These are phyloP conservation scores for Papilio aristodemus DNA, from an alignment of 1,140 invertebrate species.

Conservation along the genomic window DNA sequence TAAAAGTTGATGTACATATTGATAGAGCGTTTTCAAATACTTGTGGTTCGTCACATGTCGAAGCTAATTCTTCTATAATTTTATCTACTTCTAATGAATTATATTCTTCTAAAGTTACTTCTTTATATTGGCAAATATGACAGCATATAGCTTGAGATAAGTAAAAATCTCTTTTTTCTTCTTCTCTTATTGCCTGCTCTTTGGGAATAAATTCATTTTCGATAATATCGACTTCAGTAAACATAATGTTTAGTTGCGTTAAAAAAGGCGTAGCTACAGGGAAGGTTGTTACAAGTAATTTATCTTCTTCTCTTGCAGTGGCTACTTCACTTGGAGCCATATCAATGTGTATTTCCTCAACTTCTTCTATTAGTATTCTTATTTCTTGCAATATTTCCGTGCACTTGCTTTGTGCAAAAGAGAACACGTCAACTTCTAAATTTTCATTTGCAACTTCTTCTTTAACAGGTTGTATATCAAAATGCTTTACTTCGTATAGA, in stretches of 20 bases:
- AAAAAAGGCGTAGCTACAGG: neutral
- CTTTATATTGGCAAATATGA: neutral
- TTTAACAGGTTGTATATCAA: neutral
- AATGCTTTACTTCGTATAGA: neutral
- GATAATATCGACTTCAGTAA: neutral
- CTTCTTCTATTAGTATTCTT: neutral
- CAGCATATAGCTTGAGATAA: neutral
- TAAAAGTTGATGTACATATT: neutral
- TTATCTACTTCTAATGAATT: neutral
- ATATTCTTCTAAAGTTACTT: neutral
- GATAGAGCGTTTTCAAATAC: neutral
- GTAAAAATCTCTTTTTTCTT: neutral
- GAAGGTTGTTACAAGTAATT: neutral
- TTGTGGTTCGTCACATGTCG: conserved; percentile 1
- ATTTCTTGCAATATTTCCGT: conserved; percentile 8
- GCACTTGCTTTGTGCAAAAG: neutral
- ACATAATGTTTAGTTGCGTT: neutral
- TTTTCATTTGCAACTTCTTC: neutral
- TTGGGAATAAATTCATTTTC: neutral
- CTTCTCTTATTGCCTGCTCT: neutral
- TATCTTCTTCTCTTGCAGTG: neutral
- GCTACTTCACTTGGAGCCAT: neutral
- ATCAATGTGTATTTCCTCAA: neutral
- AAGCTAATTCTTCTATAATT: neutral
- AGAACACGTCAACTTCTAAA: neutral